Conservation (phyloP, 2,888 invertebrate species). For the Coleophora deauratella region DNA sequence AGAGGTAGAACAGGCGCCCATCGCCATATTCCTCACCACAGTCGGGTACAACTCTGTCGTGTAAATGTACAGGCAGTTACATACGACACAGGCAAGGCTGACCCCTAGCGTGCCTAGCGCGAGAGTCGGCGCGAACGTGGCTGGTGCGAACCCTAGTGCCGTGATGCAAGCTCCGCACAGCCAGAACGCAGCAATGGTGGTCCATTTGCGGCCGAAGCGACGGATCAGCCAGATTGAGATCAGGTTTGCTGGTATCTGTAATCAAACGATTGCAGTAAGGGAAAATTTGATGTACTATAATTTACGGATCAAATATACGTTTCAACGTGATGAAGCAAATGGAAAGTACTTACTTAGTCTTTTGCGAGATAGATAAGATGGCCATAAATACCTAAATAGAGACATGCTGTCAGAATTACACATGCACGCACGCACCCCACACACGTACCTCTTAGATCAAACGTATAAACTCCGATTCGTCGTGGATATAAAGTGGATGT, state of each 20-base stretch:
- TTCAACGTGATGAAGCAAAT: too few species aligned
- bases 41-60: conserved; percentile 92
- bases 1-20: conserved; percentile 87
- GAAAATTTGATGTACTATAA: too few species aligned
- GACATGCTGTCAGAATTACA: too few species aligned
- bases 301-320: too few species aligned
- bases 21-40: conserved; percentile 87
- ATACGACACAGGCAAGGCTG: conserved; percentile 84
- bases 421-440: too few species aligned
- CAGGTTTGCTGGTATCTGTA: conserved; percentile 74
- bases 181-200: conserved; percentile 73
- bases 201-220: conserved; percentile 77
- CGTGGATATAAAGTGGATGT: too few species aligned
- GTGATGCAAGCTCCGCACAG: conserved; percentile 77
- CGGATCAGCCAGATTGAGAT: conserved; percentile 73
- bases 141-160: conserved; percentile 70
- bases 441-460: too few species aligned
- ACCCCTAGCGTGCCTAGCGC: conserved; percentile 82
- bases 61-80: conserved; percentile 88
- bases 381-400: too few species aligned
- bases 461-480: too few species aligned
- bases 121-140: conserved; percentile 69
- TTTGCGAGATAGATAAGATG: too few species aligned
- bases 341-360: too few species aligned
- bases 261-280: conserved; percentile 26